phyloP scores from a whole-genome alignment of 2,888 invertebrate species.

The Imbricaverruca yamaguchii region DNA sequence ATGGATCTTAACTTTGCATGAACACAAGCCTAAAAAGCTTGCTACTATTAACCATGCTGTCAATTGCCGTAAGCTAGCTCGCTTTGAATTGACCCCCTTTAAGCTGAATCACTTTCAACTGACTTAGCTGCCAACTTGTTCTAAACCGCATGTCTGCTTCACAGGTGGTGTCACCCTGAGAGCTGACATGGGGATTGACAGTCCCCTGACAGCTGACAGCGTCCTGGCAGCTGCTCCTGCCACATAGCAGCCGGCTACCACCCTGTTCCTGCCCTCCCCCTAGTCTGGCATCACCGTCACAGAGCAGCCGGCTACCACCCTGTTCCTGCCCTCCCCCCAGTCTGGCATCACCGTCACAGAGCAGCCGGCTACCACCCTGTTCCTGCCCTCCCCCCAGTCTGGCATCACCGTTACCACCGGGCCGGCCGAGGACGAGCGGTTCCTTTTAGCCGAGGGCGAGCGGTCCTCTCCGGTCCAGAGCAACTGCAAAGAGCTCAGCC shows the following conservation, averaged over 20 bases:
- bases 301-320: no score
- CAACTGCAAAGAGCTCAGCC: not conserved
- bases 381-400: not conserved
- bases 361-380: not conserved
- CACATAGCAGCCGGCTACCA: not conserved
- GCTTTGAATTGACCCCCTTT: no score
- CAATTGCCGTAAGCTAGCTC: not conserved
- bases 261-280: no score
- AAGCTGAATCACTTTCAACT: no score
- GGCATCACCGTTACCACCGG: not conserved
- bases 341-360: not conserved
- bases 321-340: no score
- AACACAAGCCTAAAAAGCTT: not conserved
- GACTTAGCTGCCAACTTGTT: no score
- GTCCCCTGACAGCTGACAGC: not conserved
- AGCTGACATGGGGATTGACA: not conserved
- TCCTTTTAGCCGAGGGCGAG: not conserved
- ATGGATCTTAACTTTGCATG: not conserved
- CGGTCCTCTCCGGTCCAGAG: not conserved
- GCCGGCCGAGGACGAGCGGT: not conserved
- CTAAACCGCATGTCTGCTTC: constrained; percentile 1
- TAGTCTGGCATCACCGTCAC: not conserved
- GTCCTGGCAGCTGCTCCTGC: not conserved
- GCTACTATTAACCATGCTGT: not conserved
- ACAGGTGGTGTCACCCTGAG: not conserved